Conservation (phyloP, 2,797 vertebrate species). For the Enteromius fasciolatus region DNA sequence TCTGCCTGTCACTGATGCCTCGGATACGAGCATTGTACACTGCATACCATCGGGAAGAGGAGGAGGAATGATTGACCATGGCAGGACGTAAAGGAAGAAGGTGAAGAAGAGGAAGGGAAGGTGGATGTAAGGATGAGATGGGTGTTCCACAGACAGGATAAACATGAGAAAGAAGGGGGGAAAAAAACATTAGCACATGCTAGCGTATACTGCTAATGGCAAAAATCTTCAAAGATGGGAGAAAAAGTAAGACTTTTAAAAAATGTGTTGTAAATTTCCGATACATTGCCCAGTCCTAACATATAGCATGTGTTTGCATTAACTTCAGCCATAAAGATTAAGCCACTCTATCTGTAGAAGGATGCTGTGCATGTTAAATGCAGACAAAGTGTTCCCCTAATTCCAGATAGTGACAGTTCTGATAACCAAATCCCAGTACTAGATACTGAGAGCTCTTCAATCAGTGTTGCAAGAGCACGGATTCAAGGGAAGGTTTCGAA, state of each 20-base stretch:
- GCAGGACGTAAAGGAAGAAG: constrained; percentile 54
- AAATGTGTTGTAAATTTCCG: not conserved
- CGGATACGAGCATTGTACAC: constrained; percentile 79
- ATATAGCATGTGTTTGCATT: constrained; percentile 9
- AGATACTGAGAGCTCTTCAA: constrained; percentile 31
- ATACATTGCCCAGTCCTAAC: not conserved
- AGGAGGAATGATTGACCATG: constrained; percentile 58
- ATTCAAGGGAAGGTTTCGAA: constrained; percentile 6
- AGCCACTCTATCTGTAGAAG: constrained; percentile 4
- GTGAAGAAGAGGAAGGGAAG: constrained; percentile 53
- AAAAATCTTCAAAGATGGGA: not conserved
- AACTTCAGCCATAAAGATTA: constrained; percentile 20
- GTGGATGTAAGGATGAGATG: constrained; percentile 48
- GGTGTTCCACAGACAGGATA: constrained; percentile 52
- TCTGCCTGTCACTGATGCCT: constrained; percentile 71
- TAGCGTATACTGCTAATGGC: not conserved
- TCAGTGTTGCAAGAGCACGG: constrained; percentile 1
- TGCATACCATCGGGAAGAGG: constrained; percentile 67
- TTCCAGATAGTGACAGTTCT: constrained; percentile 1
- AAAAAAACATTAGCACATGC: constrained; percentile 18
- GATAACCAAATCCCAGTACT: constrained; percentile 43
- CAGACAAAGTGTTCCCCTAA: constrained; percentile 47
- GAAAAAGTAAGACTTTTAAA: not conserved
- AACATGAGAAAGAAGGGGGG: constrained; percentile 31
- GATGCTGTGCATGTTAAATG: constrained; percentile 4